A percentile compares a stretch with the other conserved stretches of the same genome.
Conservation (phyloP, 23 tunicate genomes). For the Styela plicata region DNA sequence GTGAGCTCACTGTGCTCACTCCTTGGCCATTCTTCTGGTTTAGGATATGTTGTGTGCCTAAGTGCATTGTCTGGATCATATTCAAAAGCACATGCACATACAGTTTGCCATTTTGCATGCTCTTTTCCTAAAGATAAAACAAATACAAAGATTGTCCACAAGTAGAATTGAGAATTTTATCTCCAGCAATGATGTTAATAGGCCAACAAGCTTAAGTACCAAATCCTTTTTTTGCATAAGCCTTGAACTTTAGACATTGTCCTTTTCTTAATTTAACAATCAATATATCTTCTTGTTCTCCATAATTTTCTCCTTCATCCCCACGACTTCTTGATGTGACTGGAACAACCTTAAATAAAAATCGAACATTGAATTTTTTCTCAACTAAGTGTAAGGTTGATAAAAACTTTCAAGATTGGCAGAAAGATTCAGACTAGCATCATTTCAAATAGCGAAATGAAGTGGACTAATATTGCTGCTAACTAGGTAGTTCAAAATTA, state of each 20-base stretch:
- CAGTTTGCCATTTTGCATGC: conserved; percentile 99
- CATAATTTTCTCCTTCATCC: conserved; percentile 62
- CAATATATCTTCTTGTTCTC: conserved; percentile 90
- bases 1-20: conserved; percentile 82
- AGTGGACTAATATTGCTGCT: too few species aligned
- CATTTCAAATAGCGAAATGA: not conserved
- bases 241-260: conserved; percentile 90
- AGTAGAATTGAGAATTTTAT: too few species aligned
- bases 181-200: too few species aligned
- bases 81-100: conserved; percentile 92
- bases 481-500: too few species aligned
- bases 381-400: too few species aligned
- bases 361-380: too few species aligned
- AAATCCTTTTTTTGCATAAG: conserved; percentile 97
- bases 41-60: conserved; percentile 96
- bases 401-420: not conserved
- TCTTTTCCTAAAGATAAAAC: conserved; percentile 74
- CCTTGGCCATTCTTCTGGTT: conserved; percentile 99
- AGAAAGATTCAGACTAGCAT: not conserved
- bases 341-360: conserved; percentile 55
- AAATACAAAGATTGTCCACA: not conserved
- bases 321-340: conserved; percentile 76
- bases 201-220: too few species aligned
- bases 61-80: conserved; percentile 98
- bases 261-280: conserved; percentile 95